A percentile compares a stretch with the other conserved stretches of the same genome.
Evolutionary conservation across 2,113 vertebrate species (phyloP).

Genomic region (Dromas ardeola): DNA sequence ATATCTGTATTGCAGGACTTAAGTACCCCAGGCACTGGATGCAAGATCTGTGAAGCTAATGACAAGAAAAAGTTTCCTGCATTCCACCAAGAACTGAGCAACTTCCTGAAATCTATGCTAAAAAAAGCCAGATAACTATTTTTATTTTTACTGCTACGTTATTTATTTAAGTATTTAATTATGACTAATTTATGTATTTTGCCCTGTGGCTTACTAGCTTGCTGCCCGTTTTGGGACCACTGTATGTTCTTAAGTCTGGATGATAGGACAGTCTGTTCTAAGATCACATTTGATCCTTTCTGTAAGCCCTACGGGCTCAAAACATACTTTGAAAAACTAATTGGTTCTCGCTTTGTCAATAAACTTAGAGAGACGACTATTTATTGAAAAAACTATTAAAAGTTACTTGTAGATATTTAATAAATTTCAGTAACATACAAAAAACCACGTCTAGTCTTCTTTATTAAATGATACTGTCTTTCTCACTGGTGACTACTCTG

Average conservation of each 20-base stretch:
- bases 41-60: background rate
- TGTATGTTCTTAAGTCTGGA: background rate
- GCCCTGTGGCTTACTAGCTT: constrained; percentile 17
- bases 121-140: constrained; percentile 64
- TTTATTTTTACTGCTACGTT: constrained; percentile 48
- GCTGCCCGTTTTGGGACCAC: constrained; percentile 11
- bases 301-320: constrained; percentile 80
- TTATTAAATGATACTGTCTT: background rate
- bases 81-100: background rate
- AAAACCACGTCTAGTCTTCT: background rate
- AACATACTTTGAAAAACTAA: background rate
- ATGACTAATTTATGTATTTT: constrained; percentile 69
- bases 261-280: constrained; percentile 17
- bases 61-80: background rate
- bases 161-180: constrained; percentile 81
- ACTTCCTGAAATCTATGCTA: background rate
- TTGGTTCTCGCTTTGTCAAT: constrained; percentile 11
- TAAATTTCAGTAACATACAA: background rate
- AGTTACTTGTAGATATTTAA: constrained; percentile 19
- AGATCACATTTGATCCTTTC: constrained; percentile 71
- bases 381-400: constrained; percentile 61
- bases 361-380: constrained; percentile 58
- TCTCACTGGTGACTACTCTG: background rate
- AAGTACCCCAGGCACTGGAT: background rate
- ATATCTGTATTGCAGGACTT: constrained; percentile 24